A percentile compares a stretch with the other conserved stretches of the same genome.
Conservation (phyloP, 2,113 vertebrate species). For the Oryzias curvinotus region DNA sequence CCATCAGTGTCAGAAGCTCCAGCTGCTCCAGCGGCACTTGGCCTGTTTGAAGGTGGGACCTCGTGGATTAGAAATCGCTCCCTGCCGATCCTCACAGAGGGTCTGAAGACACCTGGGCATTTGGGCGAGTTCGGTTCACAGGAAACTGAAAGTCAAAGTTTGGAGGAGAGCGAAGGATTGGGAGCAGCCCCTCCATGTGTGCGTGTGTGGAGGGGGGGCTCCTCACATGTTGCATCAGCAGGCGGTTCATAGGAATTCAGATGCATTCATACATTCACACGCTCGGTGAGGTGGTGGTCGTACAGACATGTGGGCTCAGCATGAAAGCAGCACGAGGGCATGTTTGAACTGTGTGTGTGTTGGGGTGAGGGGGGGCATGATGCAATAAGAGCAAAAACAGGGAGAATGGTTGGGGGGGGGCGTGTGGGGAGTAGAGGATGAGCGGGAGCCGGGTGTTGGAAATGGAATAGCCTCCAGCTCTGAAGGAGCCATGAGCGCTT, state of each 20-base stretch:
- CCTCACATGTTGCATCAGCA: background rate
- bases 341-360: constrained; percentile 16
- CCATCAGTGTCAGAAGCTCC: too few species aligned
- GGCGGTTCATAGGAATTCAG: too few species aligned
- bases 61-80: too few species aligned
- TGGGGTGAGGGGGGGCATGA: constrained; percentile 22
- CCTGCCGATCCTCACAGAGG: too few species aligned
- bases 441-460: constrained; percentile 25
- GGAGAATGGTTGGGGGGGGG: constrained; percentile 9
- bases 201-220: too few species aligned
- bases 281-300: background rate
- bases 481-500: constrained; percentile 30
- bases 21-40: too few species aligned
- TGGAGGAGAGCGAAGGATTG: too few species aligned
- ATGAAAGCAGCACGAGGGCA: constrained; percentile 21
- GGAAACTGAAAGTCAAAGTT: too few species aligned
- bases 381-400: constrained; percentile 37
- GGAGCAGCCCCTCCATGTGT: too few species aligned
- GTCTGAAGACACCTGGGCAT: too few species aligned
- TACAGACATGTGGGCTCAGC: constrained; percentile 22
- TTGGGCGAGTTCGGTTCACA: too few species aligned
- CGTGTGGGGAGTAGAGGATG: constrained; percentile 12
- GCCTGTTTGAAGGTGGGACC: too few species aligned
- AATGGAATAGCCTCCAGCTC: constrained; percentile 60
- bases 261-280: constrained; percentile 1